Percentiles rank a stretch among this genome's conserved stretches.
These are phyloP conservation scores for Aleiodes alternator DNA, from an alignment of 2,888 invertebrate genomes.

Conservation along the genomic window DNA sequence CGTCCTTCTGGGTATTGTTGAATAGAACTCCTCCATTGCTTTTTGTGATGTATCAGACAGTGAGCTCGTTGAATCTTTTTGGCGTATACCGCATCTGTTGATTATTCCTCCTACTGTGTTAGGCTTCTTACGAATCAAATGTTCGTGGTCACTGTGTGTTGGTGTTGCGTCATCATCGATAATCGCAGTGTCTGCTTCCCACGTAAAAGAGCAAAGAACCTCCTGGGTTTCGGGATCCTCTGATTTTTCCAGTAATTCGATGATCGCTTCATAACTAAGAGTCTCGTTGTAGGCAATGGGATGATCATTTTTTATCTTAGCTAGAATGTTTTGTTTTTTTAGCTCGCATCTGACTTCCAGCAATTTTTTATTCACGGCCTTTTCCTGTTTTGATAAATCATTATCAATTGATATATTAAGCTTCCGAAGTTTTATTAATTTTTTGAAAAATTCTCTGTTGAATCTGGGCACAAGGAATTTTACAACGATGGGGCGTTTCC, in stretches of 20 bases:
- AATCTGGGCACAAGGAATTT: constrained; percentile 12
- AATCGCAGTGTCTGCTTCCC: neutral
- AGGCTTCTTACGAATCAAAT: too few species aligned
- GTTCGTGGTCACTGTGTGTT: neutral
- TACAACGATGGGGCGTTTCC: constrained; percentile 19
- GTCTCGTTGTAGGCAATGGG: neutral
- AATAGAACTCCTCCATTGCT: too few species aligned
- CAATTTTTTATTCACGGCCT: constrained; percentile 16
- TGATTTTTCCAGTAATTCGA: neutral
- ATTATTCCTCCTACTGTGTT: too few species aligned
- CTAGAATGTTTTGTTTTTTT: neutral
- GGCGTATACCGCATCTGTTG: too few species aligned
- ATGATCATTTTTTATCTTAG: too few species aligned
- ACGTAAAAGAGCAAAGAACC: neutral
- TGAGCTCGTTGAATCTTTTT: too few species aligned
- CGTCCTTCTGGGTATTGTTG: too few species aligned
- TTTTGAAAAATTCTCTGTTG: constrained; percentile 24
- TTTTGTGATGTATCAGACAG: too few species aligned
- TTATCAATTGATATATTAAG: constrained; percentile 12
- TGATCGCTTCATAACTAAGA: neutral
- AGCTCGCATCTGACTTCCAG: constrained; percentile 13
- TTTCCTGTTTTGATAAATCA: constrained; percentile 19
- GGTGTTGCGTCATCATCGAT: neutral
- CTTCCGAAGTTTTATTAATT: neutral
- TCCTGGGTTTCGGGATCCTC: constrained; percentile 10